Evolutionary conservation across 2,797 vertebrate genomes (phyloP).

Genomic region (Caiman crocodilus): DNA sequence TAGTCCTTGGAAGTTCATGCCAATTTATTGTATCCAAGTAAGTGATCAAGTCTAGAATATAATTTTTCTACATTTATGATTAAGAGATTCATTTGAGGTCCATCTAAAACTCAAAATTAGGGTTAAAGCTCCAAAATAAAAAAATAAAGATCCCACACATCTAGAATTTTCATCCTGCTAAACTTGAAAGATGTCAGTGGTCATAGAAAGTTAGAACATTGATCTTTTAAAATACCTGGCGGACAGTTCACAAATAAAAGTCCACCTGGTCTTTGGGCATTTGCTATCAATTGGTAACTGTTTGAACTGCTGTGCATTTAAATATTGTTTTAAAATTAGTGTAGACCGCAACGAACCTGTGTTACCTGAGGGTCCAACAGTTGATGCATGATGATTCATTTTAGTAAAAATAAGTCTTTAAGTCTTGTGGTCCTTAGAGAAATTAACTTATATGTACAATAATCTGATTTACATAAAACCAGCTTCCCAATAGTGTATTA

Average conservation of each 20-base stretch:
- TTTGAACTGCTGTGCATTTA: background rate
- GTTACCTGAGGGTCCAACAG: background rate
- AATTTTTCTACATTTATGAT: background rate
- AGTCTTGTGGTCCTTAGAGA: background rate
- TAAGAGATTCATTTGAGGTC: background rate
- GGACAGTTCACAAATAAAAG: background rate
- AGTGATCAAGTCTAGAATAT: accelerated
- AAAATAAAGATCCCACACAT: background rate
- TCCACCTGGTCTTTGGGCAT: background rate
- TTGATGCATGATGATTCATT: background rate
- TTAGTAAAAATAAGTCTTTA: background rate
- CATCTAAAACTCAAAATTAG: background rate
- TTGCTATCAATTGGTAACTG: accelerated
- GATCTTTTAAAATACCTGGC: background rate
- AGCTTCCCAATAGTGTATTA: too few species aligned
- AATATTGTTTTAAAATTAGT: background rate
- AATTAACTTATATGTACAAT: background rate
- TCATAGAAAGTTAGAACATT: background rate
- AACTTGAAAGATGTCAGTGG: background rate
- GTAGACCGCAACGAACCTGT: background rate
- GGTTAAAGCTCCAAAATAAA: too few species aligned
- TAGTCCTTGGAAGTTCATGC: accelerated
- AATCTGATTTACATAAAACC: background rate
- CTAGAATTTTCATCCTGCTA: background rate
- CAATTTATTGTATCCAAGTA: accelerated